A percentile compares a stretch with the other conserved stretches of the same genome.
These are phyloP conservation scores for Eudyptes chrysolophus DNA, from an alignment of 2,113 vertebrate species.

Conservation along the genomic window DNA sequence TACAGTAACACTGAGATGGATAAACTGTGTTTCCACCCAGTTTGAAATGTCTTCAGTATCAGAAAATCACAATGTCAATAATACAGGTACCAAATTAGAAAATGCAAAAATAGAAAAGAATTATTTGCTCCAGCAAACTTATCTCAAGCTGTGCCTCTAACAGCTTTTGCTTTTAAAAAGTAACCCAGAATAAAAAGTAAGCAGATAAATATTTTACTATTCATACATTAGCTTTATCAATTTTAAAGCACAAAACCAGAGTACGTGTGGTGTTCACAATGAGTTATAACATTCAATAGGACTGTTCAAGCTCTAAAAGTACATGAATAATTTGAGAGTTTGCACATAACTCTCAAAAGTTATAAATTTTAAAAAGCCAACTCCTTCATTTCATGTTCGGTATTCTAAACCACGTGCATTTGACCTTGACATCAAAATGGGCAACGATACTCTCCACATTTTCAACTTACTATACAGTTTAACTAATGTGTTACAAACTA, in stretches of 20 bases:
- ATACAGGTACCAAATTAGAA: not conserved
- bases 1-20: not conserved
- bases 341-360: not conserved
- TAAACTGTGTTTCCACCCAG: not conserved
- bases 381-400: not conserved
- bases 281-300: not conserved
- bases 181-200: not conserved
- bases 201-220: not conserved
- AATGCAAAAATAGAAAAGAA: not conserved
- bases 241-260: not conserved
- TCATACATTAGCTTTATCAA: not conserved
- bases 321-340: not conserved
- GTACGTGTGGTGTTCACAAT: not conserved
- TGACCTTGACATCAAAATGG: not conserved
- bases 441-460: not conserved
- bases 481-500: not conserved
- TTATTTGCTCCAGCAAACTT: not conserved
- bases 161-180: not conserved
- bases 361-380: not conserved
- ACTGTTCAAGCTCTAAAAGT: not conserved
- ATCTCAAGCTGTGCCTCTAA: not conserved
- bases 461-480: not conserved
- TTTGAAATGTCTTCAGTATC: not conserved
- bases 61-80: not conserved
- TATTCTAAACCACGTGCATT: not conserved